Evolutionary conservation across 2,888 invertebrate genomes (phyloP).

Genomic region (Epirrita christyi): DNA sequence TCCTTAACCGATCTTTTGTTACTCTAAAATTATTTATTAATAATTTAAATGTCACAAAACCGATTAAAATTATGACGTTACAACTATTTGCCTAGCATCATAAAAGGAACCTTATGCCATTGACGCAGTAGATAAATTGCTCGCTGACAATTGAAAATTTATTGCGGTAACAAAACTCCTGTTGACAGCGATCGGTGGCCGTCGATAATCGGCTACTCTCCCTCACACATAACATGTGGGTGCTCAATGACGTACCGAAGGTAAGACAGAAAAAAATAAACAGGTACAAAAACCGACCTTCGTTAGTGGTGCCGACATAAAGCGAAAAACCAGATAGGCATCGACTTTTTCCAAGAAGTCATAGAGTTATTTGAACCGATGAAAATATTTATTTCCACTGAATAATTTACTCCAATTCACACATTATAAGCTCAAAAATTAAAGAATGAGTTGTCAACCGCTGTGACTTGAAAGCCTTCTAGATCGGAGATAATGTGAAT

Average conservation of each 20-base stretch:
- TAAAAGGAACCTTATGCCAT: conserved; percentile 35
- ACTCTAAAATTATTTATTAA: conserved; percentile 33
- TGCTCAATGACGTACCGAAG: conserved; percentile 54
- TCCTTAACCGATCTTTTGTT: conserved; percentile 11
- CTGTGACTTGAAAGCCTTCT: conserved; percentile 56
- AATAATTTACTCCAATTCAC: conserved; percentile 79
- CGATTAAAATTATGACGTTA: conserved; percentile 22
- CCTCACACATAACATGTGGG: conserved; percentile 65
- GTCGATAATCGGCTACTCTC: conserved; percentile 75
- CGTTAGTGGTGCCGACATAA: conserved; percentile 78
- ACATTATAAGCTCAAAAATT: conserved; percentile 62
- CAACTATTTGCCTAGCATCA: conserved; percentile 15
- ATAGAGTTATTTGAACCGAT: conserved; percentile 59
- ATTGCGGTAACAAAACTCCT: conserved; percentile 58
- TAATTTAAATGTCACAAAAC: conserved; percentile 31
- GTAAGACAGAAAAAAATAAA: conserved; percentile 60
- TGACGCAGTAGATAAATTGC: conserved; percentile 35
- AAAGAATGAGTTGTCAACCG: conserved; percentile 75
- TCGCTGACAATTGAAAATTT: conserved; percentile 49
- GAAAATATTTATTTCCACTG: conserved; percentile 61
- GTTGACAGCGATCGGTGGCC: conserved; percentile 73
- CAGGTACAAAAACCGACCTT: conserved; percentile 68
- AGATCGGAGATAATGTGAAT: conserved; percentile 67
- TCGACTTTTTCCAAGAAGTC: conserved; percentile 76
- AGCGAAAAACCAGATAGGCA: conserved; percentile 73